Base-by-base conservation (phyloP, 1,140 invertebrate species). In the Sweltsa coloradensis region DNA sequence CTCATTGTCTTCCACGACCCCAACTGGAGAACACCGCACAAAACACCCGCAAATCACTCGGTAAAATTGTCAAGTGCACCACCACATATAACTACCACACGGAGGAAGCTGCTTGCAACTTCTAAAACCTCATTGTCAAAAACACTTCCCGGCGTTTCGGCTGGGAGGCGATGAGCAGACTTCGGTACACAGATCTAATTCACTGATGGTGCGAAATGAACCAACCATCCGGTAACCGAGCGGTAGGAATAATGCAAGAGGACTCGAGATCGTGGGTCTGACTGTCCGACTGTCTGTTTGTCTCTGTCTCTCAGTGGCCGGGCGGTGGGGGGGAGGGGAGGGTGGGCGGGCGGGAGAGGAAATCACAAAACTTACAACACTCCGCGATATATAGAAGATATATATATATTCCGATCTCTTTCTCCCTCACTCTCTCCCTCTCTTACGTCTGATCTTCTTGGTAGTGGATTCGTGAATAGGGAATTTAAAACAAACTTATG, bases 11-110 rank as follows among this genome's bases (percentile, higher is more conserved):
- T 65, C 53, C 41, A 26, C n/a, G 16, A 43, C 41, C 41, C 41
- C 23, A 26, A 43, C 41, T 60, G 61, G 65, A 60, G 58, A 60
- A 62, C 60, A 68, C 72, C 68, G 72, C 49, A 52, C 47, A 62
- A 60, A 63, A 61, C 63, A 65, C 64, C 56, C 56, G 61, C 24
- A 42, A 48, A 42, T 47, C 42, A 39, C 39, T 16, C 9, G 24
- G 27, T 18, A n/a, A n/a, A n/a, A n/a, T n/a, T n/a, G n/a, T n/a
- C n/a, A n/a, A n/a, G n/a, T n/a, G n/a, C n/a, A n/a, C n/a, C n/a
- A n/a, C n/a, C n/a, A n/a, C n/a, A n/a, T n/a, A n/a, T n/a, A n/a
- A n/a, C n/a, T n/a, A n/a, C n/a, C n/a, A n/a, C n/a, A n/a, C 34
- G 24, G 27, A 25, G 36, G 45, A 23, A 34, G 21, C 22, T 31